Evolutionary conservation across 2,113 vertebrate species (phyloP), one percentile per base, ranked within the genome.

Genomic region (Pungitius pungitius): DNA sequence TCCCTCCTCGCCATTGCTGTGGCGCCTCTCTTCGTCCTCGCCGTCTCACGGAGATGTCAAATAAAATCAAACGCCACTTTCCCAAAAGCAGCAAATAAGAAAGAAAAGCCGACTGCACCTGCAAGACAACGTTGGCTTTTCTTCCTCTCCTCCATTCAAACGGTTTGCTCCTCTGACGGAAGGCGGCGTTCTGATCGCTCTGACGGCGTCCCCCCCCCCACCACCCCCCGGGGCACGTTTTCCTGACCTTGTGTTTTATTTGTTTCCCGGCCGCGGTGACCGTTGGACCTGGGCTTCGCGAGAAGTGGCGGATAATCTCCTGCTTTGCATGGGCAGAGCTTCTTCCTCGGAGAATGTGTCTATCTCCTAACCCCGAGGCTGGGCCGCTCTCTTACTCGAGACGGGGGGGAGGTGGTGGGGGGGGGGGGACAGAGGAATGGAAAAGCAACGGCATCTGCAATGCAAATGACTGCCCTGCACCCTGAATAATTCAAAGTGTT

Each of bases 401-500:
- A 76, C 39, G 56, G 14, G 8, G 10, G 65, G 70, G 51, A 35
- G 60, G 42, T 6, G 40, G 37, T 35, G 55, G 58, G 69, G 73
- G 40, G 58, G 72, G 71, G 75, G 73, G 55, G 30, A 72, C 2
- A 6, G 79, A 86, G 85, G 84, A 87, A 89, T 78, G 83, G 78
- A 82, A n/a, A 82, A 82, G 86, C 58, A 37, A 81, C 79, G 68
- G 78, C 81, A 91, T 92, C 92, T 89, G 92, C 89, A 92, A 90
- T 92, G 91, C 91, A 92, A 92, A 93, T 92, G 82, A 75, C 7
- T 79, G 90, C 88, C 90, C 91, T 80, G 88, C 88, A 88, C 90
- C 87, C 91, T 92, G 90, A 92, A 93, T 93, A 92, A 93, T 93
- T 93, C 90, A 91, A 86, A 91, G 87, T 90, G 89, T 89, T 92